Percentiles rank a stretch among this genome's conserved stretches.
Evolutionary conservation across 2,888 invertebrate species (phyloP).

Genomic region (Orchesellides sinensis): DNA sequence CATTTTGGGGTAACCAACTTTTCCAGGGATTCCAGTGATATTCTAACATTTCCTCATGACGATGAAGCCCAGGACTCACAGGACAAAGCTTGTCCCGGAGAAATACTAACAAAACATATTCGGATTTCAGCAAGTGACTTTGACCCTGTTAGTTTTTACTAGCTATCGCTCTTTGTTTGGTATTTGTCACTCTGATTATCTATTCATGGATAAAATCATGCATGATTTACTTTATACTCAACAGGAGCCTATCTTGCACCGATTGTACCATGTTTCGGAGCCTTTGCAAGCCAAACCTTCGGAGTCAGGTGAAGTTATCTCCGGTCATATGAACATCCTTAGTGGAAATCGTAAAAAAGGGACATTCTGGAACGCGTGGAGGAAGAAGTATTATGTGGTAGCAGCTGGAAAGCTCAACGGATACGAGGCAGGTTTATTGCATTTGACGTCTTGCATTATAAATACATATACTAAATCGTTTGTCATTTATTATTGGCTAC

Average conservation of each 20-base stretch:
- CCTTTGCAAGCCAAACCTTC: constrained; percentile 62
- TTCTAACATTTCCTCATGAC: constrained; percentile 34
- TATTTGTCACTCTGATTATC: constrained; percentile 1
- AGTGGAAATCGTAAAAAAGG: constrained; percentile 78
- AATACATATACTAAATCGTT: constrained; percentile 15
- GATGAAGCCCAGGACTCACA: constrained; percentile 45
- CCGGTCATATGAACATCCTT: constrained; percentile 73
- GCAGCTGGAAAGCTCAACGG: constrained; percentile 70
- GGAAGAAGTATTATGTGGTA: constrained; percentile 78
- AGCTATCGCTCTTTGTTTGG: background rate
- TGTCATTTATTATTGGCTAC: constrained; percentile 39
- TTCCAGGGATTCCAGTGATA: constrained; percentile 25
- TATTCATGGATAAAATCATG: background rate
- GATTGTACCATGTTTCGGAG: constrained; percentile 69
- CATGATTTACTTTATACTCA: constrained; percentile 2
- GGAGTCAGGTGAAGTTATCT: constrained; percentile 48
- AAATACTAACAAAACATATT: constrained; percentile 73
- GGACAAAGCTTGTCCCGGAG: constrained; percentile 54
- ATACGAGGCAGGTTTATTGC: constrained; percentile 66
- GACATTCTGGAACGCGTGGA: constrained; percentile 81
- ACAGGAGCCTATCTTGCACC: constrained; percentile 69
- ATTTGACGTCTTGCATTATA: too few species aligned
- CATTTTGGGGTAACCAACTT: constrained; percentile 56
- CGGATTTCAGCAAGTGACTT: constrained; percentile 73
- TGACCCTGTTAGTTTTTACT: constrained; percentile 71